Evolutionary conservation across 2,113 vertebrate species (phyloP).

Genomic region (Myanophis thanlyinensis): DNA sequence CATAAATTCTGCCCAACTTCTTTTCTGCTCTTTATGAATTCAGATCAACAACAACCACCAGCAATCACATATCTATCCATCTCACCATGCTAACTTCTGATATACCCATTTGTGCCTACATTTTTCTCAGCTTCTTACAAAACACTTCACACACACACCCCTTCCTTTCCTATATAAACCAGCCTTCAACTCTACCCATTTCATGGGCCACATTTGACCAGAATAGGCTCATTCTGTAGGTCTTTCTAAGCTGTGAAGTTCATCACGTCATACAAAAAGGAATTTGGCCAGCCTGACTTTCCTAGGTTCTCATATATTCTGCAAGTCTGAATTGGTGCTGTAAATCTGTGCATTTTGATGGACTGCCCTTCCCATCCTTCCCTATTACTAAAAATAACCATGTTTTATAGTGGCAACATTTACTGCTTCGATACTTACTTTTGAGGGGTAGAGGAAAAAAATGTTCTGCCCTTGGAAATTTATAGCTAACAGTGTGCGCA

Average conservation of each 20-base stretch:
- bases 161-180: not conserved
- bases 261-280: not conserved
- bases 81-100: not conserved
- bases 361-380: not conserved
- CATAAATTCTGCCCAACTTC: not conserved
- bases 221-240: not conserved
- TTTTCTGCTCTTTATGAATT: not conserved
- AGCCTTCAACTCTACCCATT: not conserved
- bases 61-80: not conserved
- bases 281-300: not conserved
- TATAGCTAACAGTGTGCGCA: not conserved
- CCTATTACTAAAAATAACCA: not conserved
- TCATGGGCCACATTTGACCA: not conserved
- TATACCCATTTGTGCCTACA: not conserved
- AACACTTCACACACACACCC: not conserved
- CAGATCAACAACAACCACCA: not conserved
- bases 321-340: not conserved
- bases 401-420: not conserved
- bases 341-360: not conserved
- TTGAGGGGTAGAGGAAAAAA: not conserved
- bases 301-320: not conserved
- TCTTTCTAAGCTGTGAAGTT: not conserved
- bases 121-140: not conserved
- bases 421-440: not conserved
- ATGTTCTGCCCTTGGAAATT: not conserved